phyloP scores from a whole-genome alignment of 2,113 vertebrate genomes.

The Phylloscopus trochiloides region DNA sequence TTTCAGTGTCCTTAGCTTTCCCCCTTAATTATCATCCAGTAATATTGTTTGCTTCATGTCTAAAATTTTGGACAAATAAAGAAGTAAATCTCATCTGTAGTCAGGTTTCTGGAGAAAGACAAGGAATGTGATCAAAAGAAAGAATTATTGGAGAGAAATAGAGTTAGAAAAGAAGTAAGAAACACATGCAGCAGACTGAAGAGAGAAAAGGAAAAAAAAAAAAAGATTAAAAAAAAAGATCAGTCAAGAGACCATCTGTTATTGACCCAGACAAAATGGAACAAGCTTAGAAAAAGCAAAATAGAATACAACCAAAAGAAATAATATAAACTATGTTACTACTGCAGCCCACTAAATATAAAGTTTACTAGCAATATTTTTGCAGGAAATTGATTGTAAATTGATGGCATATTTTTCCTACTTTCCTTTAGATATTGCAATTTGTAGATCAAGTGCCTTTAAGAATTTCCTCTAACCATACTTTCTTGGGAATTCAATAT shows the following conservation, averaged over 20 bases:
- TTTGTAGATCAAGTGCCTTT: background rate
- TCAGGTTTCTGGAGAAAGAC: background rate
- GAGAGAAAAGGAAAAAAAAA: background rate
- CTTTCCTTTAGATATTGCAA: background rate
- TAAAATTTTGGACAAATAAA: background rate
- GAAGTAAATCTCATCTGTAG: background rate
- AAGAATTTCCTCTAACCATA: background rate
- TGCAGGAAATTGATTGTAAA: background rate
- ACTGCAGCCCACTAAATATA: background rate
- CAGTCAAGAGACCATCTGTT: background rate
- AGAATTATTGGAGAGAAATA: background rate
- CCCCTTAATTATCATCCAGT: background rate
- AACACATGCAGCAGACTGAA: background rate
- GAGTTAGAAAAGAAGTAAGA: background rate
- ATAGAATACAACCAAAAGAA: background rate
- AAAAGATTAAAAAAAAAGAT: background rate
- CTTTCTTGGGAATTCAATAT: background rate
- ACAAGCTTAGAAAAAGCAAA: background rate
- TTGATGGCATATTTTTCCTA: background rate
- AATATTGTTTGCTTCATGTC: background rate
- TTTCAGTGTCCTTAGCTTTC: background rate
- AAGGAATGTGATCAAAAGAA: background rate
- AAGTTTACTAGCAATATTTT: background rate
- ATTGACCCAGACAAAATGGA: background rate
- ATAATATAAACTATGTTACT: background rate